Evolutionary conservation across 2,888 invertebrate genomes (phyloP).

Genomic region (Drosophila vallismaia): DNA sequence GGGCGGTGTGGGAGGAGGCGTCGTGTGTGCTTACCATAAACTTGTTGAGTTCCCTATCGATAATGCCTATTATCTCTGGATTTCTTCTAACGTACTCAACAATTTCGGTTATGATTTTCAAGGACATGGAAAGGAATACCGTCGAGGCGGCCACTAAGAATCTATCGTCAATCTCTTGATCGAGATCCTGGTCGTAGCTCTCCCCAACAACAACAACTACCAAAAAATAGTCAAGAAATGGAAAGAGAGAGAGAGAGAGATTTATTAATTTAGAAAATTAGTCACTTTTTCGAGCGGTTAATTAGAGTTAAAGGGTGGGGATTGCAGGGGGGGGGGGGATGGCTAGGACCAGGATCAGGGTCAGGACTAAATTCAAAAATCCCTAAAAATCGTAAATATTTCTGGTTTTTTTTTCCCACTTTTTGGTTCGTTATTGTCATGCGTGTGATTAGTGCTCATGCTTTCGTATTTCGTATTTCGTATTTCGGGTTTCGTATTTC

Average conservation of each 20-base stretch:
- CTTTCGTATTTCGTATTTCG: constrained; percentile 10
- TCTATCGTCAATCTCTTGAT: constrained; percentile 81
- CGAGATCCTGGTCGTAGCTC: constrained; percentile 68
- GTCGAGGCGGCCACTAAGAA: constrained; percentile 83
- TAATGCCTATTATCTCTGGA: constrained; percentile 81
- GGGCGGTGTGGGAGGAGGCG: not conserved
- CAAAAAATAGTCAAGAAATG: constrained; percentile 55
- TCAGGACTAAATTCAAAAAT: not conserved
- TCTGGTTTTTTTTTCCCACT: not conserved
- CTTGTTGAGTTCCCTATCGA: constrained; percentile 82
- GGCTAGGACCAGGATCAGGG: constrained; percentile 13
- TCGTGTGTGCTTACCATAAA: constrained; percentile 76
- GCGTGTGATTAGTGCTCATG: constrained; percentile 25
- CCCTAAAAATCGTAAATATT: constrained; percentile 25
- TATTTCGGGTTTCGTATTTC: too few relatives aligned
- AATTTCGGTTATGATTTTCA: constrained; percentile 82
- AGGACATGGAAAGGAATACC: constrained; percentile 82
- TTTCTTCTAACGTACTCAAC: constrained; percentile 82
- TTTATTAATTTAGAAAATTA: constrained; percentile 37
- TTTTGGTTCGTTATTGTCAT: constrained; percentile 10
- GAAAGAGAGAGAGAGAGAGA: constrained; percentile 52
- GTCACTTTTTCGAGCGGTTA: constrained; percentile 24
- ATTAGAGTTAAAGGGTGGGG: not conserved
- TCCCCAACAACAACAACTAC: constrained; percentile 78
- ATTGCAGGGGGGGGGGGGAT: not conserved